These are phyloP conservation scores for Ascaphus truei DNA, from an alignment of 2,113 vertebrate genomes.

Conservation along the genomic window DNA sequence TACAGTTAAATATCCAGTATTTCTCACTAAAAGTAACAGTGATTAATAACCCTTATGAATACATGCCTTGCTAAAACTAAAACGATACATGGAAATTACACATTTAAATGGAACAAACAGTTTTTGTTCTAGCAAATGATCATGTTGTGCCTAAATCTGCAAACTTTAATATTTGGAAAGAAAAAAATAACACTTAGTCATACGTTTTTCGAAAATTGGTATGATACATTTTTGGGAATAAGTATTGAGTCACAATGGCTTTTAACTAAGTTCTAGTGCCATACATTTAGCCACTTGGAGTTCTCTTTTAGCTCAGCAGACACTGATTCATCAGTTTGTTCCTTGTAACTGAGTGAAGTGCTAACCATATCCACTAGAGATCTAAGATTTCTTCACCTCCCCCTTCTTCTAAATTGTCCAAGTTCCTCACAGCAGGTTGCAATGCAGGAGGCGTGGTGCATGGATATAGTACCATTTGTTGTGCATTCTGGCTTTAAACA, in stretches of 20 bases:
- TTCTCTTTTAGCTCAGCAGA: neutral
- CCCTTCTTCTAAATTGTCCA: neutral
- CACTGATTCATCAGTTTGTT: slow-evolving; percentile 21
- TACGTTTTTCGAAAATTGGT: neutral
- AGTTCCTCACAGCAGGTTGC: neutral
- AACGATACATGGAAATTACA: too few species aligned
- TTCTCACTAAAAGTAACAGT: too few species aligned
- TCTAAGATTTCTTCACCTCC: neutral
- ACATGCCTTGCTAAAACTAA: too few species aligned
- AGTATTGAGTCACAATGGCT: slow-evolving; percentile 3
- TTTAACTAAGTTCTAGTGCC: neutral
- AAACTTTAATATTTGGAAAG: neutral
- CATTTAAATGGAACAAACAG: too few species aligned
- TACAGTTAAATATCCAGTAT: too few species aligned
- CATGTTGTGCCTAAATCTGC: too few species aligned
- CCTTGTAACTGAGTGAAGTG: neutral
- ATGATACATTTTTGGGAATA: neutral
- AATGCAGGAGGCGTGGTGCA: neutral
- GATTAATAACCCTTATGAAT: too few species aligned
- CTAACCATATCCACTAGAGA: neutral
- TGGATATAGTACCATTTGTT: neutral
- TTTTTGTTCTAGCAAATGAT: too few species aligned
- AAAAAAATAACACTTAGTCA: neutral
- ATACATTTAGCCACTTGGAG: neutral
- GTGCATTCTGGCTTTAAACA: neutral